These are phyloP conservation scores for Epinephelus moara DNA, from an alignment of 2,113 vertebrate species.

Conservation along the genomic window DNA sequence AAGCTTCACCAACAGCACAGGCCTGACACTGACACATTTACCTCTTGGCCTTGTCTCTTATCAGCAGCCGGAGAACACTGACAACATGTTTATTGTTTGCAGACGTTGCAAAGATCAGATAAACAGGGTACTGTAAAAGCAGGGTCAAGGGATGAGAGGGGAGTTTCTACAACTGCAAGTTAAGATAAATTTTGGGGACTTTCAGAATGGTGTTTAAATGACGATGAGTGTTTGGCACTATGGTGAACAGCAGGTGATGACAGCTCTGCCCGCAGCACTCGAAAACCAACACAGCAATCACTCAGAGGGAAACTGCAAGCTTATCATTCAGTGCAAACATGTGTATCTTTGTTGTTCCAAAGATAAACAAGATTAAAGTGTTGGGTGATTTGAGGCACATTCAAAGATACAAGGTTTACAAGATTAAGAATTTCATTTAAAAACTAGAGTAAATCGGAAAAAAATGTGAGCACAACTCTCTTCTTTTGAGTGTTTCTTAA, in stretches of 20 bases:
- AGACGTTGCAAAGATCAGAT: neutral
- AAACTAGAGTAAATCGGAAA: neutral
- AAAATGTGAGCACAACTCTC: neutral
- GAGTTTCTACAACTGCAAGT: neutral
- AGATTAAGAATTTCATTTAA: neutral
- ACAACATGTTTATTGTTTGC: slow-evolving; percentile 37
- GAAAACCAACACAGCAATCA: neutral
- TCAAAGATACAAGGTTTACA: neutral
- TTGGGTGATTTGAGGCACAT: neutral
- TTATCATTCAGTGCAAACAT: neutral
- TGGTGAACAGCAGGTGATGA: slow-evolving; percentile 37
- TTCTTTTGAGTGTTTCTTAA: neutral
- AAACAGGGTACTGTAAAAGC: neutral
- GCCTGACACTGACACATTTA: slow-evolving; percentile 59
- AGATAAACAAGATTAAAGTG: neutral
- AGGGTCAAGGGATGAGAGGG: neutral
- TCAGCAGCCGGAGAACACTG: slow-evolving; percentile 20
- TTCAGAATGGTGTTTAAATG: neutral
- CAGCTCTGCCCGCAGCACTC: slow-evolving; percentile 11
- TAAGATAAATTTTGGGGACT: neutral
- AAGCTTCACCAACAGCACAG: slow-evolving; percentile 44
- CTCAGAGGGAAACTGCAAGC: neutral
- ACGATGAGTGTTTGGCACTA: neutral
- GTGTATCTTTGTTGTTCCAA: neutral
- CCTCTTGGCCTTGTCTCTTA: slow-evolving; percentile 44